Percentiles rank a stretch among this genome's conserved stretches.
phyloP scores from a whole-genome alignment of 2,797 vertebrate genomes.

The Eospalax fontanierii region DNA sequence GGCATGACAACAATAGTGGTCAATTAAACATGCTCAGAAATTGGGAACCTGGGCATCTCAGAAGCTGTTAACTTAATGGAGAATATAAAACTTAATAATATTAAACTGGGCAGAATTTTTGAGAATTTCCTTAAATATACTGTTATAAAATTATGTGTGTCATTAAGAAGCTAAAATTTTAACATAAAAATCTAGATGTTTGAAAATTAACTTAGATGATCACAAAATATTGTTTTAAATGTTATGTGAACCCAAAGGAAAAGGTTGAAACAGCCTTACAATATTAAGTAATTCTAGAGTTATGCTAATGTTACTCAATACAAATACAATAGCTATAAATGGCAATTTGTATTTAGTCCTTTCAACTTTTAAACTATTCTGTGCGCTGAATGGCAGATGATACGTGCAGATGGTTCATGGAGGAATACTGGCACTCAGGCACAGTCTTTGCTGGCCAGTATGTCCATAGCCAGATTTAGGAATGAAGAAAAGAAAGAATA shows the following conservation, averaged over 20 bases:
- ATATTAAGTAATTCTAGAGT: neutral
- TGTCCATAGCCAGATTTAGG: slow-evolving; percentile 32
- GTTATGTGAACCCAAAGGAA: slow-evolving; percentile 9
- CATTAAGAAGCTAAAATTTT: slow-evolving; percentile 42
- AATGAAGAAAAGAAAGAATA: neutral
- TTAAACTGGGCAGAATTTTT: slow-evolving; percentile 54
- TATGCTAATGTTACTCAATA: slow-evolving; percentile 32
- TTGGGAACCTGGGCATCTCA: slow-evolving; percentile 85
- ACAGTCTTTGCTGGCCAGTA: neutral
- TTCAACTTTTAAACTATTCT: slow-evolving; percentile 39
- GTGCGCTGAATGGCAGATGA: slow-evolving; percentile 72
- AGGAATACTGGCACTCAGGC: slow-evolving; percentile 57
- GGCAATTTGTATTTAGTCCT: slow-evolving; percentile 56
- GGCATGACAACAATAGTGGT: slow-evolving; percentile 96
- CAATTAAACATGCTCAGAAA: slow-evolving; percentile 95
- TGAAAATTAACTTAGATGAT: slow-evolving; percentile 19
- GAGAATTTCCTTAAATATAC: neutral
- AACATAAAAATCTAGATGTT: neutral
- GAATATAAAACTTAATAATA: slow-evolving; percentile 75
- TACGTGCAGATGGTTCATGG: slow-evolving; percentile 72
- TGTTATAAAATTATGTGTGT: neutral
- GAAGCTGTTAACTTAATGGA: slow-evolving; percentile 87
- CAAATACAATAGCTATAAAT: slow-evolving; percentile 59
- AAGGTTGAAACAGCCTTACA: neutral
- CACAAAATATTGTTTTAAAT: neutral